Conservation (phyloP, 1,140 invertebrate genomes). For the Hyles euphorbiae region DNA sequence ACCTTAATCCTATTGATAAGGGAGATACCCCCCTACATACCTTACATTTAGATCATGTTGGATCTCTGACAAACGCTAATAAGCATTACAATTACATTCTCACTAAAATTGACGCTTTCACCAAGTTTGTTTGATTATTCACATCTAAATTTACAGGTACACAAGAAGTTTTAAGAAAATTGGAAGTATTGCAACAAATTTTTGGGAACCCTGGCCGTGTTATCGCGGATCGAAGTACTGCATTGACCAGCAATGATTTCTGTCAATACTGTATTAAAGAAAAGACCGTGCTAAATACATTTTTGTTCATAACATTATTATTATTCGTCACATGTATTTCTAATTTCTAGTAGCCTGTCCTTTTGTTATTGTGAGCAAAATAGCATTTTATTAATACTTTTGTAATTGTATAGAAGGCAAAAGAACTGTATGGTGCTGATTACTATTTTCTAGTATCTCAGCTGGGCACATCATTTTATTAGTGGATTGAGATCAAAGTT, state of each 20-base stretch:
- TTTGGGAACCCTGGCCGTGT: conserved; percentile 9
- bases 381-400: no score
- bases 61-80: conserved; percentile 42
- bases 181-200: conserved; percentile 3
- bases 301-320: no score
- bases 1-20: conserved; percentile 40
- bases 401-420: no score
- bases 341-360: no score
- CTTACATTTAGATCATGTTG: conserved; percentile 54
- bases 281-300: no score
- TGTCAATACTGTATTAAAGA: conserved; percentile 3
- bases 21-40: conserved; percentile 32
- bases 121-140: conserved; percentile 13
- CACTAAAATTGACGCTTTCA: conserved; percentile 9
- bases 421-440: no score
- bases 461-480: no score
- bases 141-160: conserved; percentile 5
- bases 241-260: conserved; percentile 12
- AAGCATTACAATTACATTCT: conserved; percentile 48
- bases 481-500: no score
- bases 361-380: no score
- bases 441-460: no score
- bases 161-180: background rate
- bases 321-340: no score
- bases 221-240: conserved; percentile 7